A percentile compares a stretch with the other conserved stretches of the same genome.
Conservation (phyloP, 2,797 vertebrate species). For the Coregonus suidteri region DNA sequence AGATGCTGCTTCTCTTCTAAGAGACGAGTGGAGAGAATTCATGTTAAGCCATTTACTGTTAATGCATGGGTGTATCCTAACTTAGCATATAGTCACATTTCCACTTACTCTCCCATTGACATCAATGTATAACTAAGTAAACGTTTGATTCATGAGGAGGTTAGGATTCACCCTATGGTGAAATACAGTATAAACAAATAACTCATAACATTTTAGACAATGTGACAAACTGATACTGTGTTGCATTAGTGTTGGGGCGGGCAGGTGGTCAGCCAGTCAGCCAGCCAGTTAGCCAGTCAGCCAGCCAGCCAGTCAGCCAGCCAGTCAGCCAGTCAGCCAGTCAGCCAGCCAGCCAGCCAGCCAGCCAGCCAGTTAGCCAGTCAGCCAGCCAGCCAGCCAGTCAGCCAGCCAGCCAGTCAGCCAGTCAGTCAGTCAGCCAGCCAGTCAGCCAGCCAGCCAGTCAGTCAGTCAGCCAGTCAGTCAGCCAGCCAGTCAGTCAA, state of each 20-base stretch:
- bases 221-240: neutral
- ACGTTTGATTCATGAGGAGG: too few relatives aligned
- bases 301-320: rapidly evolving
- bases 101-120: too few relatives aligned
- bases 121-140: too few relatives aligned
- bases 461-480: too few relatives aligned
- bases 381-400: too few relatives aligned
- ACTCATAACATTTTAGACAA: neutral
- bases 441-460: too few relatives aligned
- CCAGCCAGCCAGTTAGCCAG: too few relatives aligned
- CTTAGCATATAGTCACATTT: too few relatives aligned
- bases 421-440: too few relatives aligned
- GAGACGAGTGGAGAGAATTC: constrained; percentile 3
- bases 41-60: constrained; percentile 2
- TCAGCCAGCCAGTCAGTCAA: rapidly evolving
- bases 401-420: too few relatives aligned
- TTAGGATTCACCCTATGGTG: too few relatives aligned
- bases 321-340: too few relatives aligned
- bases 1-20: constrained; percentile 41
- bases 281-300: rapidly evolving
- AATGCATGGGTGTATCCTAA: neutral
- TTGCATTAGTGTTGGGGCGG: neutral
- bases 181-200: neutral
- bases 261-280: neutral
- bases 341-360: rapidly evolving